A percentile compares a stretch with the other conserved stretches of the same genome.
Evolutionary conservation across 2,888 invertebrate species (phyloP).

Genomic region (Rhopalosiphum nymphaeae): DNA sequence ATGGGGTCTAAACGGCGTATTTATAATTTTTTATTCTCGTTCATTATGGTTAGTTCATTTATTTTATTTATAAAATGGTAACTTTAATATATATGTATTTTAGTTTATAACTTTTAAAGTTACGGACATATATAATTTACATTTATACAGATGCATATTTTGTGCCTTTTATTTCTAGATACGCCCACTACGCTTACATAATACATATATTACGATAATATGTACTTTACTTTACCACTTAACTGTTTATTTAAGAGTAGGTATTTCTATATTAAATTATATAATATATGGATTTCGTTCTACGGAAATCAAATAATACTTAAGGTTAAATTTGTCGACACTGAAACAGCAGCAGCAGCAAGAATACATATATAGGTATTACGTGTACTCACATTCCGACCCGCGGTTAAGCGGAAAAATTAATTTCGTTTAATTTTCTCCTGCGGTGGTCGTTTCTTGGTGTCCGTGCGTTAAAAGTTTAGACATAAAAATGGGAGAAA

Average conservation of each 20-base stretch:
- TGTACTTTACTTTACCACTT: neutral
- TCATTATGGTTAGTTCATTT: neutral
- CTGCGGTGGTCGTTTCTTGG: neutral
- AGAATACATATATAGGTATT: neutral
- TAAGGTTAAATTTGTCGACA: neutral
- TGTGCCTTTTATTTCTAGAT: neutral
- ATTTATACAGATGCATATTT: too few relatives aligned
- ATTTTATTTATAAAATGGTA: neutral
- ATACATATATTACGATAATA: neutral
- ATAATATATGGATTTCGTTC: neutral
- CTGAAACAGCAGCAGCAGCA: neutral
- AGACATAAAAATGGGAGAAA: conserved; percentile 28
- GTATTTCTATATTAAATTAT: neutral
- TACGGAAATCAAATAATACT: neutral
- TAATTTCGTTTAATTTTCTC: conserved; percentile 60
- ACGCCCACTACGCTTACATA: too few relatives aligned
- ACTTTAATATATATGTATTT: neutral
- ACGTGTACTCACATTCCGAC: neutral
- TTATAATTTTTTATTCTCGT: neutral
- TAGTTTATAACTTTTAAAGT: neutral
- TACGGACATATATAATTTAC: neutral
- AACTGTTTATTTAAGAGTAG: neutral
- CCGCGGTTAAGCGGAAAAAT: conserved; percentile 32
- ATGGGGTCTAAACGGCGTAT: neutral
- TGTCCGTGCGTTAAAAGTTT: conserved; percentile 55